Evolutionary conservation across 2,113 vertebrate species (phyloP), one percentile per base, ranked within the genome.

Genomic region (Syngnathus scovelli): DNA sequence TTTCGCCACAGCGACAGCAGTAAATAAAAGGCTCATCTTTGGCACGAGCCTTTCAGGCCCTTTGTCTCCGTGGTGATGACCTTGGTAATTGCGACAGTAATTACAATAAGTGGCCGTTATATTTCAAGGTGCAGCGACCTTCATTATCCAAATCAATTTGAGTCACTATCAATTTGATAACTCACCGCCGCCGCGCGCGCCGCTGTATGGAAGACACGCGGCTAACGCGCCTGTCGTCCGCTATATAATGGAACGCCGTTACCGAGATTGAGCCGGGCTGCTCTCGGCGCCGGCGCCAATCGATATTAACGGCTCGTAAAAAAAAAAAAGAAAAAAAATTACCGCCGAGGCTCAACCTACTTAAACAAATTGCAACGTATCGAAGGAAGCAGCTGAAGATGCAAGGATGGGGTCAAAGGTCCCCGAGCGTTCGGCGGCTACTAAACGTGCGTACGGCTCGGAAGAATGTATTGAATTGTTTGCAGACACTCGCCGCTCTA

Each of bases 61-160:
- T 80, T 85, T 87, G 87, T 79, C 86, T 85, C 74, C 76, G 80
- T 86, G 79, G 78, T 68, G 71, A 79, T 89, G 89, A 91, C 91
- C 90, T 91, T 91, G 88, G 89, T 91, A 90, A 91, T 90, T 89
- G 88, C 87, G 88, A 90, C 65, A 84, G 89, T 92, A 90, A 90
- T 91, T 91, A 89, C 87, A 89, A 91, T 90, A 91, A 91, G 89
- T 90, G 89, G 90, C 88, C 89, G 87, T 90, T 91, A 90, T 90
- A 91, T 90, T 89, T 89, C 87, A 91, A 91, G 90, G 90, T 91
- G 89, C 86, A 81, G 86, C 83, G 76, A 86, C 84, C 87, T 88
- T 89, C 90, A 90, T 92, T 89, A 89, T 79, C 86, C 83, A 83
- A 89, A 91, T 92, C 90, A 89, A 91, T 91, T 91, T 88, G 83